phyloP scores from a whole-genome alignment of 2,113 vertebrate species.

The Sminthopsis crassicaudata region DNA sequence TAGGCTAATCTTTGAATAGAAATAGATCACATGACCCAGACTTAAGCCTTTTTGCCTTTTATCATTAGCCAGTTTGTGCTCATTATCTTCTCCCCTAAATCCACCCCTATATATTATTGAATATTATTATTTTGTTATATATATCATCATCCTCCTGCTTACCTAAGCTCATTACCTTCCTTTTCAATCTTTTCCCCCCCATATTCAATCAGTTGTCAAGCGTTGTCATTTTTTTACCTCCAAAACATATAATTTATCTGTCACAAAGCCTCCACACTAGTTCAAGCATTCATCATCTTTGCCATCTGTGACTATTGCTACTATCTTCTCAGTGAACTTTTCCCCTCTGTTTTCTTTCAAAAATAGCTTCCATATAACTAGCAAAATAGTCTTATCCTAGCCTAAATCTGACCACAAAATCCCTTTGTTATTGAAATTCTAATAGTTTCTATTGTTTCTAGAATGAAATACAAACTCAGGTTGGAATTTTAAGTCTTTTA shows the following conservation, averaged over 20 bases:
- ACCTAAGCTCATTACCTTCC: not conserved
- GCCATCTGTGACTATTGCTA: not conserved
- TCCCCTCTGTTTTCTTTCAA: not conserved
- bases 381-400: not conserved
- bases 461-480: not conserved
- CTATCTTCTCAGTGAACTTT: not conserved
- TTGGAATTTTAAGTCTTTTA: not conserved
- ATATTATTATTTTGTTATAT: not conserved
- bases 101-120: not conserved
- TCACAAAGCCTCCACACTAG: not conserved
- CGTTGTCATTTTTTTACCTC: not conserved
- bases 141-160: not conserved
- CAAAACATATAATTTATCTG: not conserved
- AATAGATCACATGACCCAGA: not conserved
- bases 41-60: not conserved
- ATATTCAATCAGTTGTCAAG: not conserved
- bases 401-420: not conserved
- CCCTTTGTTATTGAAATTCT: not conserved
- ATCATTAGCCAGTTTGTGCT: not conserved
- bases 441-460: not conserved
- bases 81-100: not conserved
- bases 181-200: not conserved
- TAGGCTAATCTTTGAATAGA: not conserved
- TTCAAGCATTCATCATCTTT: not conserved
- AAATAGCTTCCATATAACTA: not conserved